These are phyloP conservation scores for Zaprionus ghesquierei DNA, from an alignment of 1,140 invertebrate species.

Conservation along the genomic window DNA sequence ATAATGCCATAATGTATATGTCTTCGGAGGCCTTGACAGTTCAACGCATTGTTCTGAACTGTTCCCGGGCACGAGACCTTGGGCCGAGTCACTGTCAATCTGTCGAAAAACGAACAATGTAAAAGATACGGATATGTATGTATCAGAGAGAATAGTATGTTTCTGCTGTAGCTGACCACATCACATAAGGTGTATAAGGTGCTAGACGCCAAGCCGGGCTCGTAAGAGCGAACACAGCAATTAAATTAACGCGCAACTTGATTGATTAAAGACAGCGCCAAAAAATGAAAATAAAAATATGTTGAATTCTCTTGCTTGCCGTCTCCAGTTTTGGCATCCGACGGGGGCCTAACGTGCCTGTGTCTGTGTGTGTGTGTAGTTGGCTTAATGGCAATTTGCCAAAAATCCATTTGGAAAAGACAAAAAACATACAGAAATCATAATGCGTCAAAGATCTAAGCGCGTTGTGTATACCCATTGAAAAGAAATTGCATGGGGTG, in stretches of 20 bases:
- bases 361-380: conserved; percentile 7
- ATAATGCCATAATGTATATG: neutral
- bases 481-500: neutral
- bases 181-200: no score
- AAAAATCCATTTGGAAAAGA: conserved; percentile 23
- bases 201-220: neutral
- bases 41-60: conserved; percentile 11
- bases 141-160: neutral
- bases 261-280: conserved; percentile 62
- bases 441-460: neutral
- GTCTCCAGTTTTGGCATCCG: conserved; percentile 16
- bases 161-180: neutral
- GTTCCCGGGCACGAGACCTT: conserved; percentile 12
- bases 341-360: neutral
- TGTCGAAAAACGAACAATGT: conserved; percentile 8
- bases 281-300: conserved; percentile 5
- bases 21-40: conserved; percentile 10
- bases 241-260: conserved; percentile 58
- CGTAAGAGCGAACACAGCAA: conserved; percentile 39
- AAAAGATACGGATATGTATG: conserved; percentile 25
- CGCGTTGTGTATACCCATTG: neutral
- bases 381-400: conserved; percentile 50
- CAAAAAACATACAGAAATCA: conserved; percentile 9
- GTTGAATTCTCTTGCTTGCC: conserved; percentile 39
- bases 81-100: conserved; percentile 4